Conservation (phyloP, 2,113 vertebrate species). For the Corythoichthys haematopterus region DNA sequence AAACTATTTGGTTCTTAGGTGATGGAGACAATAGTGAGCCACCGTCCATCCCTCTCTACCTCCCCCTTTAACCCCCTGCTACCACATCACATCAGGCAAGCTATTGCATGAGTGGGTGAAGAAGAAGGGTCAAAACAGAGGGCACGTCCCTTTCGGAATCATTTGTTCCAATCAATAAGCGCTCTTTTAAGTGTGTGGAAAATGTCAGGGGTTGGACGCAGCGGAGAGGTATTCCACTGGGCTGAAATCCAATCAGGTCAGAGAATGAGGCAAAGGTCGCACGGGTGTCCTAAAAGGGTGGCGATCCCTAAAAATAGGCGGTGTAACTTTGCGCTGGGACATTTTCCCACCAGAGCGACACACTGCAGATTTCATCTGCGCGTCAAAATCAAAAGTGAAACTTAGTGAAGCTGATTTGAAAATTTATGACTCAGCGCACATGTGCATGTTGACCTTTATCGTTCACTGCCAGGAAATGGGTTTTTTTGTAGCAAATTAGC, state of each 20-base stretch:
- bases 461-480: neutral
- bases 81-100: slow-evolving; percentile 6
- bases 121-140: neutral
- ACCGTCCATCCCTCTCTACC: slow-evolving; percentile 35
- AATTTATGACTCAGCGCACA: neutral
- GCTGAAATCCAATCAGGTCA: slow-evolving; percentile 34
- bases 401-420: neutral
- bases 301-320: slow-evolving; percentile 59
- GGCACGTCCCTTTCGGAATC: slow-evolving; percentile 4
- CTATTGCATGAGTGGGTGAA: neutral
- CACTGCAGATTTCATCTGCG: slow-evolving; percentile 29
- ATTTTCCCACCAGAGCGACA: slow-evolving; percentile 44
- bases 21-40: slow-evolving; percentile 61
- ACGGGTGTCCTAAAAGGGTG: slow-evolving; percentile 34
- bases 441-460: neutral
- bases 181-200: slow-evolving; percentile 5
- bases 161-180: slow-evolving; percentile 20
- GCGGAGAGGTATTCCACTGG: neutral
- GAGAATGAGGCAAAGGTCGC: slow-evolving; percentile 45
- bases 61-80: slow-evolving; percentile 14
- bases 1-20: slow-evolving; percentile 63
- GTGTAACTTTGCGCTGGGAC: slow-evolving; percentile 33
- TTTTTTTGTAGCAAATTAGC: slow-evolving; percentile 39
- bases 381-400: slow-evolving; percentile 23
- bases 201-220: slow-evolving; percentile 6